Evolutionary conservation across 2,888 invertebrate species (phyloP), one percentile per base, ranked within the genome.

Genomic region (Tetramorium bicarinatum): DNA sequence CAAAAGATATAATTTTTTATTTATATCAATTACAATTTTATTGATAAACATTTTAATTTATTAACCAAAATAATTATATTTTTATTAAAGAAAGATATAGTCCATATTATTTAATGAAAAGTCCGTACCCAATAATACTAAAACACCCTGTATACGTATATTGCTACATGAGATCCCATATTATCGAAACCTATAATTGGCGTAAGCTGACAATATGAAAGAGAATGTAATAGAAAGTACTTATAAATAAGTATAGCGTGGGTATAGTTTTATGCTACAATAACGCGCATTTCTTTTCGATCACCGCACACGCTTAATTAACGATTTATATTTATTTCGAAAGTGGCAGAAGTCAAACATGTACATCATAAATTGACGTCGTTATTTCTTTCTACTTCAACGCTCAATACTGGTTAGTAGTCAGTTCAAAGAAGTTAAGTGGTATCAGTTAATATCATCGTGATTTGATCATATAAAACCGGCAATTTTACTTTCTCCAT

Each of bases 191-290:
- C 13, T 69, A 29, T 67, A 67, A 67, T 77, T 41, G 72, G 56
- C 15, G 7, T 34, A 6, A 67, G 7, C 6, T 25, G 67, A 67
- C 41, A 54, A 1, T 66, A 76, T 6, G 54, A 62, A 67, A 44
- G 29, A 67, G 52, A 67, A 77, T 56, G 76, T 52, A 41, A 41
- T 76, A 67, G 76, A 76, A 76, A 77, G 69, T 67, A 77, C 9
- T 41, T 77, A 67, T 54, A 66, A 54, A 67, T 67, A 77, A 41
- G 9, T 66, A 66, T 2, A 18, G 52, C 3, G 25, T 41, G n/a
- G 29, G 15, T 34, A 54, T n/a, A 18, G 7, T 56, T 77, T 77
- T 69, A 44, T 44, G 29, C 38, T 9, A 29, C n/a, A 77, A 77
- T 47, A 69, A 6, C 3, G 13, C 29, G n/a, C 13, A 54, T 69